Base-by-base conservation (phyloP, 35 echinoderm and acorn worm species). In the Strongylocentrotus purpuratus region DNA sequence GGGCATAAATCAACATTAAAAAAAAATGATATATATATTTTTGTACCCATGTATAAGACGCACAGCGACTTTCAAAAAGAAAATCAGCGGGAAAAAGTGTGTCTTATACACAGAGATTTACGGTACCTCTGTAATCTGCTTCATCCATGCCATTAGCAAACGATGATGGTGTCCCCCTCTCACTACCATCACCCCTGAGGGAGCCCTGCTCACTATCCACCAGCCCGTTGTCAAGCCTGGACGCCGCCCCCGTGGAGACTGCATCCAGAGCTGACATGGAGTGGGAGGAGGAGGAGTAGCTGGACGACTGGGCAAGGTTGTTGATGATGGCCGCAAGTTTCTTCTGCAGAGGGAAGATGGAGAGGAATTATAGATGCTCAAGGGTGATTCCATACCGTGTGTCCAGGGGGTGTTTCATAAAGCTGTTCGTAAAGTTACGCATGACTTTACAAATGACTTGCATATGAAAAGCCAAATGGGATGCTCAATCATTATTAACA, bases 301-400 rank as follows among this genome's bases (percentile, higher is more conserved):
- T 93, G 45, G 91, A 28, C 14, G 45, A 58, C 17, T 58, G 45
- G 48, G 91, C 32, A 15, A 93, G 91, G 91, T 47, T 93, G 17
- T 33, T 46, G 45, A 93, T 93, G 91, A 93, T 93, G 48, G 91
- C 91, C 28, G 91, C 91, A 47, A 93, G 48, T 46, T 93, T 93
- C 48, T 58, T 93, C 91, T 93, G 47, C 22, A 31, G n/a, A 46
- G 46, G 46, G 28, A 18, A 58, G 46, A 58, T 58, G 48, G 28
- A 14, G 12, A 89, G 11, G 45, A 3, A 45, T 20, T 9, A 89
- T 11, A 33, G 87, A 89, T 31, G 31, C 4, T 33, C 20, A 87
- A 28, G 33, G 52, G 11, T 59, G 52, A 17, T 41, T 41, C 35
- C 0, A 41, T 41, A 41, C 35, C 35, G 3, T 41, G 35, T 41